phyloP scores from a whole-genome alignment of 2,797 vertebrate genomes.

The Trachurus trachurus region DNA sequence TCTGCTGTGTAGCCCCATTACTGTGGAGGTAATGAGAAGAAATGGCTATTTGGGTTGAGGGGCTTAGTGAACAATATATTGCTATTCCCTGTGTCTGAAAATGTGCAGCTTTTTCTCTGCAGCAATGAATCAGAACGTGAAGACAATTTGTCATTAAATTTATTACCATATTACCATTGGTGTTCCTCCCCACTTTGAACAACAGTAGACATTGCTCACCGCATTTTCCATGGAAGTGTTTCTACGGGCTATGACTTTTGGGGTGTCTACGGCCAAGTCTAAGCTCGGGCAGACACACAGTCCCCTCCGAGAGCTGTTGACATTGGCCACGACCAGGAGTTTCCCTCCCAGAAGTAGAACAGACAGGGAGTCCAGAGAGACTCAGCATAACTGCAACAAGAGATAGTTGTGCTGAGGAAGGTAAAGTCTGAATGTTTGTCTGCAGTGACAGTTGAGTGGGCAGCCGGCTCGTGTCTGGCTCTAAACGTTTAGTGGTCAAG shows the following conservation, averaged over 20 bases:
- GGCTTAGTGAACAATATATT: background rate
- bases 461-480: slow-evolving; percentile 52
- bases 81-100: background rate
- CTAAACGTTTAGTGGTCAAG: slow-evolving; percentile 53
- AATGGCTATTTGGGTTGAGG: background rate
- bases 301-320: slow-evolving; percentile 67
- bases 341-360: slow-evolving; percentile 72
- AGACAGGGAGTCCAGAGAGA: slow-evolving; percentile 43
- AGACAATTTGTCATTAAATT: slow-evolving; percentile 10
- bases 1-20: background rate
- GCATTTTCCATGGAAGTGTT: slow-evolving; percentile 75
- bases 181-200: slow-evolving; percentile 26
- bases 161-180: slow-evolving; percentile 3
- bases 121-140: background rate
- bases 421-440: slow-evolving; percentile 34
- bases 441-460: slow-evolving; percentile 46
- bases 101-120: background rate
- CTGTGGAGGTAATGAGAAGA: background rate
- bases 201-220: slow-evolving; percentile 43
- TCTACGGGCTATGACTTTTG: slow-evolving; percentile 62
- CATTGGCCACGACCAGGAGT: slow-evolving; percentile 67
- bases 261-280: slow-evolving; percentile 63
- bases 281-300: slow-evolving; percentile 43
- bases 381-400: slow-evolving; percentile 56
- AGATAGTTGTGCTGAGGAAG: slow-evolving; percentile 58